Conservation (phyloP, 2,113 vertebrate genomes). For the Hypocryptadius cinnamomeus region DNA sequence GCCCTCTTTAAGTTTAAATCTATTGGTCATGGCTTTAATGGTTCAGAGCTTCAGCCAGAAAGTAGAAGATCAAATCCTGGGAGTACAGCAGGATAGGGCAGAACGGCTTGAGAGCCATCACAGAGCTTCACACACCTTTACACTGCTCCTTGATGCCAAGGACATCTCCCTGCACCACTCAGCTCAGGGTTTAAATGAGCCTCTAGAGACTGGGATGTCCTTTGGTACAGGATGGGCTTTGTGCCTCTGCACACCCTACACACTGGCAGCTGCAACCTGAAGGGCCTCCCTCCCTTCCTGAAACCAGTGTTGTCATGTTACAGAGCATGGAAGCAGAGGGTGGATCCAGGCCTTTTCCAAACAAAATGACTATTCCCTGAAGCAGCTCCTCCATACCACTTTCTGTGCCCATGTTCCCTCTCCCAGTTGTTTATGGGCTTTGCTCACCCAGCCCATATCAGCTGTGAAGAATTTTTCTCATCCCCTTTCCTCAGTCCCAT, state of each 20-base stretch:
- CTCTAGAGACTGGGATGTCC: not conserved
- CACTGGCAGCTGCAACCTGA: no score
- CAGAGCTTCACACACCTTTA: not conserved
- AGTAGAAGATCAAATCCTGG: not conserved
- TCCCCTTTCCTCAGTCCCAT: not conserved
- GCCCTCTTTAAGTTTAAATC: not conserved
- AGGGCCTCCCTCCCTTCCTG: no score
- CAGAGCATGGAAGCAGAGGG: not conserved
- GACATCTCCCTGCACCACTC: not conserved
- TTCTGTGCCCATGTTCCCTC: not conserved
- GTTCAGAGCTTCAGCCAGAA: not conserved
- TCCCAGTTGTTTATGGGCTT: not conserved
- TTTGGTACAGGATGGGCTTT: not conserved
- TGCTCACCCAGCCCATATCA: rapidly evolving
- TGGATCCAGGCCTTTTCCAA: not conserved
- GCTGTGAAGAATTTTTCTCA: not conserved
- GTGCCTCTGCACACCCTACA: not conserved
- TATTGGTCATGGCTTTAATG: not conserved
- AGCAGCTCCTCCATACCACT: not conserved
- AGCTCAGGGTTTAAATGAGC: not conserved
- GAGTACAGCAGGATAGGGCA: not conserved
- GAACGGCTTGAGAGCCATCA: not conserved
- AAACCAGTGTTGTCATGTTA: not conserved
- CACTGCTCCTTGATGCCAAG: not conserved
- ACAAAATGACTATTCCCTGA: not conserved